Evolutionary conservation across 1,140 invertebrate species (phyloP), one percentile per base, ranked within the genome.

Genomic region (Papilio polytes): DNA sequence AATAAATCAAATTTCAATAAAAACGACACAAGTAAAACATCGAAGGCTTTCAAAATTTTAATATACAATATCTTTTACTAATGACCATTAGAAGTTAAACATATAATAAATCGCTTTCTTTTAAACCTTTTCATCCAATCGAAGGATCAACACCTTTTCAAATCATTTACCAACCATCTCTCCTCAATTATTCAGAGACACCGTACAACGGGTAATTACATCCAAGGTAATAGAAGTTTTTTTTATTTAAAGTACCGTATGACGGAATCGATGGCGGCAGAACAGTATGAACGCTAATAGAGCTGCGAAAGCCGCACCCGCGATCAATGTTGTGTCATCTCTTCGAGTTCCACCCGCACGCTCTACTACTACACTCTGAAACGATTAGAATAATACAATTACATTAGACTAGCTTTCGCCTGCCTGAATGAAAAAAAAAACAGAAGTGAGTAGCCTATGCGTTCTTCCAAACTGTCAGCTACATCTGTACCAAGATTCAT

Each of bases 331-430:
- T 26, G 85, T 89, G 0, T 94, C 93, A 53, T 94, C 93, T 51
- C 91, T 85, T 4, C 92, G 87, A 0, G 83, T 74, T 1, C 92
- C 92, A 2, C 91, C 89, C 7, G 92, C 92, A 48, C 89, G 85
- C 66, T 94, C 92, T 44, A 94, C 90, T 15, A 94, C 92, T 15
- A 88, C 84, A 78, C 93, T 94, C 93, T 94, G 82, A 51, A 92
- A 92, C 51, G 51, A 80, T 12, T 80, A 3, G 15, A 53, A 70
- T 22, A n/a, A n/a, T 1, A 36, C 2, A 26, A 26, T 26, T 26
- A 26, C 2, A 26, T 2, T 26, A 26, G 26, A 26, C 26, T 26
- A 26, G 26, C 26, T 26, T 26, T 26, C 26, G 26, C 26, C 26
- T 26, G 26, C 26, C 26, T 26, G 26, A 26, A 26, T 26, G 1